Evolutionary conservation across 1,140 invertebrate genomes (phyloP), one percentile per base, ranked within the genome.

Genomic region (Saccostrea cuccullata): DNA sequence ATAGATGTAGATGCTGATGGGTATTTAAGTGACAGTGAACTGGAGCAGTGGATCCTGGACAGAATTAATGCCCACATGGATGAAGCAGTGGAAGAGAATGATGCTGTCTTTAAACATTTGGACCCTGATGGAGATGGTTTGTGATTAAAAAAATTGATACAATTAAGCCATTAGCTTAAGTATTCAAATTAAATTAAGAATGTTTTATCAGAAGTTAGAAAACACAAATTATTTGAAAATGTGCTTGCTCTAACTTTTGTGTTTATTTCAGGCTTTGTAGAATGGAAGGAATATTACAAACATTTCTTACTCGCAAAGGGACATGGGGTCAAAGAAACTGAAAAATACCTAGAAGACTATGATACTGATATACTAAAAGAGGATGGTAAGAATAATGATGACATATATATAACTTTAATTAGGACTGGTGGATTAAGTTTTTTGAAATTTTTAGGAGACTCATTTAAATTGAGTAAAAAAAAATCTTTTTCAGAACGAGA

Each of bases 241-340:
- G 12, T 36, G 15, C 30, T 15, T 77, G 15, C 13, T 36, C n/a
- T 9, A n/a, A 12, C 20, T 13, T 64, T 13, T 67, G 4, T 73
- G 9, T 55, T 84, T 82, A 8, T 95, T 94, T 5, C 90, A 97
- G 96, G 96, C n/a, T 96, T 97, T 82, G 95, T 98, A 11, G 96
- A 96, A 0, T 98, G 97, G 97, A 96, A 97, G 87, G 97, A 98
- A 92, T 98, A 97, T 93, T 97, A 97, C 92, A 94, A 96, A 0
- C 96, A 97, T 92, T 98, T 97, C 93, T 92, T 98, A 55, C 95
- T 96, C 87, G 96, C 96, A 84, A 96, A 97, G 86, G 97, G 97
- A 15, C 96, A 97, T 91, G 96, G 96, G 15, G 95, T 96, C 83
- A 96, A 96, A 4, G 97, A 96, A 89, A 96, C 97, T 8, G 95